A percentile compares a stretch with the other conserved stretches of the same genome.
phyloP scores from a whole-genome alignment of 2,797 vertebrate species.

The Pogoniulus pusillus region DNA sequence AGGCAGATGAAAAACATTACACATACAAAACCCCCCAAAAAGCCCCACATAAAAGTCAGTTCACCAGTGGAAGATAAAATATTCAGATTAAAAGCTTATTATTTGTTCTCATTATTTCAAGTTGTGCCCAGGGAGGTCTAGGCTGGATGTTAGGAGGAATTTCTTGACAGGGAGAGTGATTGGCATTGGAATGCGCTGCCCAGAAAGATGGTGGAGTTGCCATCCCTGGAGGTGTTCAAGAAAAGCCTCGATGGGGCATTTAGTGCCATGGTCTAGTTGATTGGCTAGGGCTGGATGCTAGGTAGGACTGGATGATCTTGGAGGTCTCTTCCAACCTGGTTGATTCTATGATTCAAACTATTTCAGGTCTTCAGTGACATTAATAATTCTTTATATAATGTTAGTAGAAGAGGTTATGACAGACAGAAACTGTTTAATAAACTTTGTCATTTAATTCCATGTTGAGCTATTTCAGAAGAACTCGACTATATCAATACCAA shows the following conservation, averaged over 20 bases:
- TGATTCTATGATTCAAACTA: too few species aligned
- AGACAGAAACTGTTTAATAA: background rate
- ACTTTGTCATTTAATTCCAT: background rate
- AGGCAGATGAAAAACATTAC: background rate
- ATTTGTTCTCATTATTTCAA: background rate
- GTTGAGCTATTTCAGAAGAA: background rate
- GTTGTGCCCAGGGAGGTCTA: too few species aligned
- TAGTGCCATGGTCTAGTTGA: too few species aligned
- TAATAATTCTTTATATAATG: background rate
- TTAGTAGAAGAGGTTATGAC: background rate
- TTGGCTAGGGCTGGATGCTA: too few species aligned
- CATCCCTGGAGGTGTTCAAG: too few species aligned
- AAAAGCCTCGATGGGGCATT: too few species aligned
- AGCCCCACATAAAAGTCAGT: background rate
- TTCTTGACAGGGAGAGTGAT: too few species aligned
- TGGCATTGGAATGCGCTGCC: too few species aligned
- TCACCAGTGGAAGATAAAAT: background rate
- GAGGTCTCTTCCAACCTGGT: too few species aligned
- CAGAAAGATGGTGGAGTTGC: too few species aligned
- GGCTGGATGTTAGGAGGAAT: too few species aligned
- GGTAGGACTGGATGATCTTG: too few species aligned
- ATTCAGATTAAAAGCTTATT: background rate
- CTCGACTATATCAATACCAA: background rate
- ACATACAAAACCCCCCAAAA: background rate
- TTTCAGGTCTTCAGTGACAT: background rate